phyloP scores from a whole-genome alignment of 2,888 invertebrate species.

The Axea sp. region DNA sequence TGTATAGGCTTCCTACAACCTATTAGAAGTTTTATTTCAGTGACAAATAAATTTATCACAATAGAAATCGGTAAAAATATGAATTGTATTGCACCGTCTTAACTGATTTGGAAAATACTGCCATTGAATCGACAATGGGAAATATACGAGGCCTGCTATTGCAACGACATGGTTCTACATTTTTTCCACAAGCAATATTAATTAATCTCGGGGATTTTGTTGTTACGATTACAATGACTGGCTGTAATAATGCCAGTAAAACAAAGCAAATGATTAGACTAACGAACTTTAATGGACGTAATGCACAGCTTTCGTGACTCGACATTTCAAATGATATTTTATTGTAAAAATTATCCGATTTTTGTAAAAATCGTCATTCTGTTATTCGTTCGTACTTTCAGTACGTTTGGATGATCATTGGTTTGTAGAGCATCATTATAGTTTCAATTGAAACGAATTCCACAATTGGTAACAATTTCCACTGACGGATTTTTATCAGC shows the following conservation, averaged over 20 bases:
- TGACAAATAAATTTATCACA: conserved; percentile 55
- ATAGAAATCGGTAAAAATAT: conserved; percentile 23
- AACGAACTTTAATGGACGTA: no score
- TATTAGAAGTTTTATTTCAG: conserved; percentile 50
- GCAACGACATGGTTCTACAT: conserved; percentile 9
- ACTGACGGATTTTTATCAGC: no score
- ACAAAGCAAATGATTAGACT: background rate
- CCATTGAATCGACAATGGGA: conserved; percentile 4
- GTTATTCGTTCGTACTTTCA: no score
- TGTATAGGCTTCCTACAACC: conserved; percentile 55
- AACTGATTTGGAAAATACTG: conserved; percentile 25
- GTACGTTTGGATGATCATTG: no score
- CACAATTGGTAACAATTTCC: no score
- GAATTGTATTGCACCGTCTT: no score
- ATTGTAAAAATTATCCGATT: no score
- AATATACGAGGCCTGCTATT: background rate
- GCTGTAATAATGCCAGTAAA: conserved; percentile 7
- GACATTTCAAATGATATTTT: no score
- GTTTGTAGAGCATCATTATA: no score
- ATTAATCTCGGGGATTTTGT: conserved; percentile 20
- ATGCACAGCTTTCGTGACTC: no score
- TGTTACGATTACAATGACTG: conserved; percentile 8
- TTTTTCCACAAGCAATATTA: conserved; percentile 21
- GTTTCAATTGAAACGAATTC: no score
- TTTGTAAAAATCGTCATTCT: no score